Conservation (phyloP, 2,113 vertebrate genomes). For the Coracopsis vasa region DNA sequence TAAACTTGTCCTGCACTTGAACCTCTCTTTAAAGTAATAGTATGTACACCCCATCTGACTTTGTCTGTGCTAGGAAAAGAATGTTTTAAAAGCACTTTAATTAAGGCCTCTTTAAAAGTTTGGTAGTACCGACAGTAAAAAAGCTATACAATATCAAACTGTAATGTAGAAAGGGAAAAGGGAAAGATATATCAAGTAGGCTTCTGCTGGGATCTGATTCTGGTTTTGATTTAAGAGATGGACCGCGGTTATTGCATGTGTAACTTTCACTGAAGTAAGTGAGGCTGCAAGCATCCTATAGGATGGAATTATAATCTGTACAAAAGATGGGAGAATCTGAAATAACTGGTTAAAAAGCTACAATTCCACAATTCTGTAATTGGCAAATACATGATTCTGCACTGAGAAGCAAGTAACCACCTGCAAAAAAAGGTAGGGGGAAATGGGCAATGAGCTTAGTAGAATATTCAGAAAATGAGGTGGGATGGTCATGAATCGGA, state of each 20-base stretch:
- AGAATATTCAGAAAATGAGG: background rate
- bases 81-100: background rate
- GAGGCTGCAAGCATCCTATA: background rate
- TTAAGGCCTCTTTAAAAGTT: background rate
- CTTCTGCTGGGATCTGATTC: background rate
- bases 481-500: background rate
- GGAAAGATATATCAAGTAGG: background rate
- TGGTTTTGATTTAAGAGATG: background rate
- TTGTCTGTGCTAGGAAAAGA: background rate
- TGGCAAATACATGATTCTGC: background rate
- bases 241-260: background rate
- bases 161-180: background rate
- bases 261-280: background rate
- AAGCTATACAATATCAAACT: background rate
- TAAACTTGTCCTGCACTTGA: background rate
- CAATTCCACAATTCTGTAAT: background rate
- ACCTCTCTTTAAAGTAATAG: background rate
- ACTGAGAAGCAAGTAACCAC: background rate
- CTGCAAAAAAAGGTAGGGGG: background rate
- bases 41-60: background rate
- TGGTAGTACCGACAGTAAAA: background rate
- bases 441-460: background rate
- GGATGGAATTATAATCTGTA: background rate
- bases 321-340: background rate
- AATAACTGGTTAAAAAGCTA: background rate